Base-by-base conservation (phyloP, 2,113 vertebrate species). In the Tetrax tetrax region DNA sequence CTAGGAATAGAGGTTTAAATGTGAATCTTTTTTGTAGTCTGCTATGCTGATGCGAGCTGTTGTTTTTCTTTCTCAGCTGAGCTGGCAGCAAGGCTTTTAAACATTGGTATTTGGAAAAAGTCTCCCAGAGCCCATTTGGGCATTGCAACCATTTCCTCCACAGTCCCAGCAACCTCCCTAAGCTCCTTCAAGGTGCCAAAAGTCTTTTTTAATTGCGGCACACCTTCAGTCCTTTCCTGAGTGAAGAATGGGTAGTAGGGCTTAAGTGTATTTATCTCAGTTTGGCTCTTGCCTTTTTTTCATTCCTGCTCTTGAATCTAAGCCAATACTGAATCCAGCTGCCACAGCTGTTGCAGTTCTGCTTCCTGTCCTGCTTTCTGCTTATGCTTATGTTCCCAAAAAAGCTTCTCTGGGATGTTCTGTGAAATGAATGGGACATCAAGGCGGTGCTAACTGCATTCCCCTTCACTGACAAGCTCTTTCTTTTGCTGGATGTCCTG, bases 341-440 rank as follows among this genome's bases (percentile, higher is more conserved):
- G 89, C 85, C 87, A 69, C 96, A 94, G 95, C 82, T 92, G 54
- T 54, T 97, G 89, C 56, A 95, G 80, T 90, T 97, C 88, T 95
- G 78, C 89, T 91, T 88, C 84, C 57, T 90, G 74, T 68, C 35
- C 95, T 96, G 87, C 90, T 97, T 94, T 93, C 94, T 95, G 95
- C 86, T 94, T 93, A 72, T 96, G 91, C 86, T 94, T 94, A 71
- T 93, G 87, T 95, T 98, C 95, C 80, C 54, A 91, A 84, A 97
- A 96, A 89, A 95, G 65, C 77, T 74, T 91, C 89, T 94, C 66
- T 86, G 89, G 91, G 76, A 93, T 94, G 35, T 45, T 95, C 90
- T 92, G 89, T 96, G 94, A 97, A 96, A 70, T 97, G 83, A 95
- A 95, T 83, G 86, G 88, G 89, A 89, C 92, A 50, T 88, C 83